Conservation (phyloP, 2,113 vertebrate species). For the Procapra przewalskii region DNA sequence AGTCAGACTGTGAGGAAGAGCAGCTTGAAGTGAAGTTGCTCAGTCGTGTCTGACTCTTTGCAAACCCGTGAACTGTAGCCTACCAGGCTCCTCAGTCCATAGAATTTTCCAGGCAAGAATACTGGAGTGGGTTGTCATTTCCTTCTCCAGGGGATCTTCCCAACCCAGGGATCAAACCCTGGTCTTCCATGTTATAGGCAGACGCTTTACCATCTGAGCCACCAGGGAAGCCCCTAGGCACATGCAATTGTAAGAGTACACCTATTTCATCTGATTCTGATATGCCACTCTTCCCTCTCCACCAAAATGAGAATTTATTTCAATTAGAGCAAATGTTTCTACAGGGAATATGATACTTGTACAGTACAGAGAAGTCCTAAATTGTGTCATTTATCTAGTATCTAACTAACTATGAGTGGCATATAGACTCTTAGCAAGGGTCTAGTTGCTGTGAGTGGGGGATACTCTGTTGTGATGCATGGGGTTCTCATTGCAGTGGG, state of each 20-base stretch:
- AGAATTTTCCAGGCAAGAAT: no score
- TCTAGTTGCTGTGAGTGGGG: background rate
- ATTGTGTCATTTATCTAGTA: background rate
- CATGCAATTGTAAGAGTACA: background rate
- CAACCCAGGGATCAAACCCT: no score
- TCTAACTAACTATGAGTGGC: background rate
- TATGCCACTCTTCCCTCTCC: background rate
- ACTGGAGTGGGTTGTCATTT: no score
- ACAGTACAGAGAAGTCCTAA: background rate
- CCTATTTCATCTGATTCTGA: background rate
- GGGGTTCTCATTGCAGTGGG: background rate
- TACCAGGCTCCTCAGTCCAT: no score
- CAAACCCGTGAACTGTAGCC: no score
- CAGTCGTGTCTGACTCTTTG: no score
- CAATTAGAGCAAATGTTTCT: background rate
- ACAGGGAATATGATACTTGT: background rate
- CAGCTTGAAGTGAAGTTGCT: background rate
- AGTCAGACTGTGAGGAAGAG: background rate
- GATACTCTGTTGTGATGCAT: background rate
- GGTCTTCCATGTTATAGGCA: no score
- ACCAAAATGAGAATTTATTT: slow-evolving; percentile 44
- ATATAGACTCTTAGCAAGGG: background rate
- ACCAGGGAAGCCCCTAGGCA: background rate
- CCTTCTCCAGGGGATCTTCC: no score
- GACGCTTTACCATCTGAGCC: no score